Percentiles rank a stretch among this genome's conserved stretches.
phyloP scores from a whole-genome alignment of 2,797 vertebrate genomes.

The Tangara arthus region DNA sequence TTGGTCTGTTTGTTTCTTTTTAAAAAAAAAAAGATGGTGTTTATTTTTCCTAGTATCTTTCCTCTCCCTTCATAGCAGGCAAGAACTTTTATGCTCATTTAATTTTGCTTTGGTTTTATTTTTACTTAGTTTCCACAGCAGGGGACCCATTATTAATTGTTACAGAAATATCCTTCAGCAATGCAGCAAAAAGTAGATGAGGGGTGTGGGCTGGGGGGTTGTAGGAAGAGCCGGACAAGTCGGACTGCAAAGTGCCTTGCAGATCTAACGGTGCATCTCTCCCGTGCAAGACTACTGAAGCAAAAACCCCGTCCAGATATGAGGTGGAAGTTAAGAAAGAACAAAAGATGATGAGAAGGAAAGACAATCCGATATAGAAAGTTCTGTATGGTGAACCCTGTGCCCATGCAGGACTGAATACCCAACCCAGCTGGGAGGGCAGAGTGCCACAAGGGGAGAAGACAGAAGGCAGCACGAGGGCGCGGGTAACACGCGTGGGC shows the following conservation, averaged over 20 bases:
- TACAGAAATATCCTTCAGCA: background rate
- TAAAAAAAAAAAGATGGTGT: background rate
- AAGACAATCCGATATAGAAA: background rate
- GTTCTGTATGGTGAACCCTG: background rate
- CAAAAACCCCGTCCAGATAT: accelerated
- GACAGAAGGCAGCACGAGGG: background rate
- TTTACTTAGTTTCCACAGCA: background rate
- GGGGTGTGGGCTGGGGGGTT: background rate
- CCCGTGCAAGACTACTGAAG: background rate
- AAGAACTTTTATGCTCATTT: background rate
- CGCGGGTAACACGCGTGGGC: background rate
- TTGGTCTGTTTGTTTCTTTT: background rate
- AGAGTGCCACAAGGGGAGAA: background rate
- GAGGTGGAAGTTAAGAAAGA: background rate
- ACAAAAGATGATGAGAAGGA: background rate
- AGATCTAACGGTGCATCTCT: no score
- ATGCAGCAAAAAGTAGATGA: background rate
- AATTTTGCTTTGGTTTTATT: background rate
- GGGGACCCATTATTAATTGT: background rate
- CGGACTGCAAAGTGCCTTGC: background rate
- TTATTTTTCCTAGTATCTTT: background rate
- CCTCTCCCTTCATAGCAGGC: background rate
- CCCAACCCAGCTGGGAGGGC: background rate
- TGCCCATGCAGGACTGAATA: background rate
- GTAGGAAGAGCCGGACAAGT: background rate